Evolutionary conservation across 2,113 vertebrate species (phyloP).

Genomic region (Actinemys pallida): DNA sequence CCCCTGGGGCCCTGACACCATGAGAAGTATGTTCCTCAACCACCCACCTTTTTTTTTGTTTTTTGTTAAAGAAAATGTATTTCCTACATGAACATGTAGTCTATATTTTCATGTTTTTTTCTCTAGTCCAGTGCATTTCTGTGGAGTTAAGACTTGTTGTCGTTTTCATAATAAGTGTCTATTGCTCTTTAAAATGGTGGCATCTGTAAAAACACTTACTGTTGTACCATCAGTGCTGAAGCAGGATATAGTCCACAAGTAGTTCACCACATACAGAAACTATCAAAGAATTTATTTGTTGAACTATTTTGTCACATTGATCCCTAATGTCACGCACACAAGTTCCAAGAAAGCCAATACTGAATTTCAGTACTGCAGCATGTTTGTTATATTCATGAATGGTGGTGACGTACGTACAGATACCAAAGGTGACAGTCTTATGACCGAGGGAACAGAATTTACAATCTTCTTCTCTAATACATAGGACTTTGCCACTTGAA

Average conservation of each 20-base stretch:
- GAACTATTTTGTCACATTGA: neutral
- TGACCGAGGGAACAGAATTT: neutral
- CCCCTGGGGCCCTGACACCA: neutral
- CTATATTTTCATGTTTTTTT: neutral
- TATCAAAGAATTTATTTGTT: too few relatives aligned
- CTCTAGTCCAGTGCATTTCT: fast-evolving
- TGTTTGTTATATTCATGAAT: neutral
- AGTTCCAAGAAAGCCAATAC: neutral
- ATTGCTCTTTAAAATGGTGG: neutral
- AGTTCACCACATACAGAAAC: neutral
- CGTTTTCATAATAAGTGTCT: neutral
- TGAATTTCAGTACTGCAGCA: neutral
- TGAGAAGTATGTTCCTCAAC: neutral
- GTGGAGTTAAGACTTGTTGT: neutral
- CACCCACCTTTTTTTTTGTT: neutral
- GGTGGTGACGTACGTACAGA: neutral
- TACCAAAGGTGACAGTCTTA: neutral
- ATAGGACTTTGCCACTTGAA: neutral
- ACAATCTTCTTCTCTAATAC: neutral
- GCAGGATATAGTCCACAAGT: neutral
- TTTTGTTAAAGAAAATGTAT: neutral
- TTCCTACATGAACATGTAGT: neutral
- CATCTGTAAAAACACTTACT: neutral
- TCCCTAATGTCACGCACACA: neutral
- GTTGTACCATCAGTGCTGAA: neutral